A percentile compares a stretch with the other conserved stretches of the same genome.
Evolutionary conservation across 2,113 vertebrate species (phyloP).

Genomic region (Aptenodytes forsteri): DNA sequence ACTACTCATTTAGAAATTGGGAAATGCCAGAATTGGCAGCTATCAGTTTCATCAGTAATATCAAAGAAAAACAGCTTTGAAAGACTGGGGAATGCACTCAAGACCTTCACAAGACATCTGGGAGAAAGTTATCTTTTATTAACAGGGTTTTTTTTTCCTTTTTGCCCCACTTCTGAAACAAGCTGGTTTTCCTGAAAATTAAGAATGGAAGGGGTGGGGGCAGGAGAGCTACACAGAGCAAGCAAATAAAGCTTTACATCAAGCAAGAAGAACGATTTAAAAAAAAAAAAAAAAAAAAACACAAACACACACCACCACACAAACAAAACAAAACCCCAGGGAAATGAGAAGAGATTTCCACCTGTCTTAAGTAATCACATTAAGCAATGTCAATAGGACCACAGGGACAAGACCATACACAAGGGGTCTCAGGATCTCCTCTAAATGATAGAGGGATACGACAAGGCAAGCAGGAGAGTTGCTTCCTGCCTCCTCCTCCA

Average conservation of each 20-base stretch:
- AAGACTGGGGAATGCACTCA: not conserved
- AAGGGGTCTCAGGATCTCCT: not conserved
- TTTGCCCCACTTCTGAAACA: not conserved
- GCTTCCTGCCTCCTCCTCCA: too few species aligned
- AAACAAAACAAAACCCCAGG: not conserved
- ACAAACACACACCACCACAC: not conserved
- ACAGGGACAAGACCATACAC: not conserved
- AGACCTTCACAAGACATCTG: not conserved
- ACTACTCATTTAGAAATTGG: not conserved
- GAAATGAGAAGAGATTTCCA: not conserved
- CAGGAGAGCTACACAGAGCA: not conserved
- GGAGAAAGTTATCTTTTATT: not conserved
- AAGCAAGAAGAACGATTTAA: not conserved
- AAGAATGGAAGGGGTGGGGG: not conserved
- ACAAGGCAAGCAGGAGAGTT: not conserved
- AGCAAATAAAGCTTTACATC: not conserved
- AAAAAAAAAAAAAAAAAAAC: not conserved
- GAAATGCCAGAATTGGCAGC: not conserved
- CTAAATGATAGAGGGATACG: rapidly evolving
- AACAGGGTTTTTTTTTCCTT: not conserved
- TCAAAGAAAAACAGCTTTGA: not conserved
- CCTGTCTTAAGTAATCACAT: not conserved
- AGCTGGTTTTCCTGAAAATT: not conserved
- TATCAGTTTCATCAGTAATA: not conserved
- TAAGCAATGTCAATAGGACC: not conserved